These are phyloP conservation scores for Carcharodon carcharias DNA, from an alignment of 2,797 vertebrate species.

Conservation along the genomic window DNA sequence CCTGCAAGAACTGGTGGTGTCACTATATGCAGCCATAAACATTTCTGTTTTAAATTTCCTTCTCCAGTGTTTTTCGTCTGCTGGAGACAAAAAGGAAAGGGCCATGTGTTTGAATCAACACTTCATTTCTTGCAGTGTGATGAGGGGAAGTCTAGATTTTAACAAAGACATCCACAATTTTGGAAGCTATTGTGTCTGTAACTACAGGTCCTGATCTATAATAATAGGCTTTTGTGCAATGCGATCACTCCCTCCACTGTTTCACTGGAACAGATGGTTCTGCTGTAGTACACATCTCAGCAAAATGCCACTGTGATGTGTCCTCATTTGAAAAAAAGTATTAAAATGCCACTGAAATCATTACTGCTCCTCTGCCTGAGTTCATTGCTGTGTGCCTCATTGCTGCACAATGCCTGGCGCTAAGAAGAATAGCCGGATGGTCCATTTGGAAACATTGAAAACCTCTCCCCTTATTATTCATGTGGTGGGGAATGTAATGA, in stretches of 20 bases:
- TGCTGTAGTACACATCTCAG: not conserved
- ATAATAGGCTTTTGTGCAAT: constrained; percentile 6
- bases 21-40: not conserved
- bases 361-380: not conserved
- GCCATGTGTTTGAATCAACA: not conserved
- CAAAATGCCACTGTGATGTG: not conserved
- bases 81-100: not conserved
- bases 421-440: not conserved
- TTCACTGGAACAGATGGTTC: not conserved
- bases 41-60: not conserved
- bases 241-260: not conserved
- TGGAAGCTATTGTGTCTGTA: not conserved
- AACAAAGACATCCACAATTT: not conserved
- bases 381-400: not conserved
- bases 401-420: not conserved
- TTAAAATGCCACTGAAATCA: not conserved
- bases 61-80: not conserved
- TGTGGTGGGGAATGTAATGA: not conserved
- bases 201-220: constrained; percentile 1
- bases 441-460: not conserved
- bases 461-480: not conserved
- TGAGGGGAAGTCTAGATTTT: not conserved
- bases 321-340: not conserved
- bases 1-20: not conserved
- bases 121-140: not conserved